These are phyloP conservation scores for Chaunax sp. DNA, from an alignment of 2,797 vertebrate genomes.

Conservation along the genomic window DNA sequence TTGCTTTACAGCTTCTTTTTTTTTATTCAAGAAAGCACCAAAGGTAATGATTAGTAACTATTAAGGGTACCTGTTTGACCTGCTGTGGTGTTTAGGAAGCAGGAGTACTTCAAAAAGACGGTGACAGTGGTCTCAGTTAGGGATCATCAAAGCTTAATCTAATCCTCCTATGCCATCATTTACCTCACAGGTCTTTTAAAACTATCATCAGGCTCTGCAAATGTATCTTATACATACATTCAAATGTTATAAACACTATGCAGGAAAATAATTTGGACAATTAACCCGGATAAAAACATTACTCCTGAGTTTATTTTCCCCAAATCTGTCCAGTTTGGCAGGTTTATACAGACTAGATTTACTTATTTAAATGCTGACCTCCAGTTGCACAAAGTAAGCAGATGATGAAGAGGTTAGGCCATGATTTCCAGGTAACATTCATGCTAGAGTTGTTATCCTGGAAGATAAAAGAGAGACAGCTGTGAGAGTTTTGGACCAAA, in stretches of 20 bases:
- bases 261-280: too few relatives aligned
- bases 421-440: constrained; percentile 53
- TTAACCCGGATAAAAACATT: too few relatives aligned
- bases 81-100: neutral
- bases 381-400: constrained; percentile 40
- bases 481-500: neutral
- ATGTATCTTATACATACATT: too few relatives aligned
- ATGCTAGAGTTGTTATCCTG: constrained; percentile 49
- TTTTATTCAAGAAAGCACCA: neutral
- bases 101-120: neutral
- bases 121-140: neutral
- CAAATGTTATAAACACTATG: too few relatives aligned
- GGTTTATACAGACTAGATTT: neutral
- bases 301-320: too few relatives aligned
- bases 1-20: neutral
- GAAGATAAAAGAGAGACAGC: constrained; percentile 27
- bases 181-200: neutral
- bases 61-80: neutral
- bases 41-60: constrained; percentile 12
- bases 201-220: too few relatives aligned
- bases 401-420: constrained; percentile 23
- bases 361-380: constrained; percentile 54
- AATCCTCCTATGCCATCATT: neutral
- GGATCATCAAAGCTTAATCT: neutral
- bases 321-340: too few relatives aligned